Evolutionary conservation across 2,113 vertebrate species (phyloP).

Genomic region (Glaucidium brasilianum): DNA sequence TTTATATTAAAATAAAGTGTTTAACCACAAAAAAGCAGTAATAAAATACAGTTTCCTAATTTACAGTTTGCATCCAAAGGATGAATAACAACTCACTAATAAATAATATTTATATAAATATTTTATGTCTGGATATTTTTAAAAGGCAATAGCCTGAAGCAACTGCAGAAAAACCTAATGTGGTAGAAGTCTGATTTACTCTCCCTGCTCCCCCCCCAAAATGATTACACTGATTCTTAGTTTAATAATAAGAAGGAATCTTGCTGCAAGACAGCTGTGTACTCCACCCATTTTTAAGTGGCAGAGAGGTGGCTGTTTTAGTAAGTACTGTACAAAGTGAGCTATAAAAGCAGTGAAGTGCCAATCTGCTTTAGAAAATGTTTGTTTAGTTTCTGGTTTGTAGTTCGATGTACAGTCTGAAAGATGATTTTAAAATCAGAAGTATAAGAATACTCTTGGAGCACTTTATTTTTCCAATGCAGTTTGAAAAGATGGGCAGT

Average conservation of each 20-base stretch:
- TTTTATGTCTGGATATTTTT: slow-evolving; percentile 72
- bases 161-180: slow-evolving; percentile 65
- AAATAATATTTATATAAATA: slow-evolving; percentile 87
- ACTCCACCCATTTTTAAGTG: slow-evolving; percentile 48
- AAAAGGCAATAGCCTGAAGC: slow-evolving; percentile 75
- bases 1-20: slow-evolving; percentile 82
- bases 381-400: not conserved
- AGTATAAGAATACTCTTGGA: not conserved
- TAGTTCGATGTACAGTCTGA: not conserved
- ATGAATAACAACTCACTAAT: slow-evolving; percentile 82
- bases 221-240: slow-evolving; percentile 22
- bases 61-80: slow-evolving; percentile 83
- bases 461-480: not conserved
- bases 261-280: slow-evolving; percentile 60
- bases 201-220: not conserved
- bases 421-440: not conserved
- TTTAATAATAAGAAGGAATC: slow-evolving; percentile 37
- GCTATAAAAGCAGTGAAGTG: slow-evolving; percentile 32
- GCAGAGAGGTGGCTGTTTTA: slow-evolving; percentile 43
- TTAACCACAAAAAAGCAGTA: slow-evolving; percentile 85
- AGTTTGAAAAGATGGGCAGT: slow-evolving; percentile 5
- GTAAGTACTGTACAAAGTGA: slow-evolving; percentile 50
- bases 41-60: slow-evolving; percentile 83
- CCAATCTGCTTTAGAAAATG: not conserved
- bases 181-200: slow-evolving; percentile 47